Evolutionary conservation across 1,140 invertebrate species (phyloP).

Genomic region (Hyposmocoma kahamanoa): DNA sequence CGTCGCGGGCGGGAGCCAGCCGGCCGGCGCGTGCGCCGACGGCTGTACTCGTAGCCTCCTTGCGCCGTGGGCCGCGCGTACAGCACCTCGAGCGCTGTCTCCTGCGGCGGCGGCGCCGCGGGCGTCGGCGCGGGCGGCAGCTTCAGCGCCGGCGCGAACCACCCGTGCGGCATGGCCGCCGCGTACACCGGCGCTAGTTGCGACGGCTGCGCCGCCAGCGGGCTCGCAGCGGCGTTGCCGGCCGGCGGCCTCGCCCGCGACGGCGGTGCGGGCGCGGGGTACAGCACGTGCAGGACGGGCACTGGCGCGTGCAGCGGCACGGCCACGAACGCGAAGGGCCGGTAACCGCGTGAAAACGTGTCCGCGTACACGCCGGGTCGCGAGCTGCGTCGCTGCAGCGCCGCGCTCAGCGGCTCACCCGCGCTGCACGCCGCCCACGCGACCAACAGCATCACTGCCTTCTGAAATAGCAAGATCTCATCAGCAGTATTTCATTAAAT

Average conservation of each 20-base stretch:
- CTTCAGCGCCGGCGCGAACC: neutral
- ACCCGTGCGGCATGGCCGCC: neutral
- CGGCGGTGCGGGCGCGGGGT: slow-evolving; percentile 14
- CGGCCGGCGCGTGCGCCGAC: slow-evolving; percentile 16
- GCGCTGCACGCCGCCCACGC: slow-evolving; percentile 17
- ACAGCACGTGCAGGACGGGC: slow-evolving; percentile 36
- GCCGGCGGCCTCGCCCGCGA: neutral
- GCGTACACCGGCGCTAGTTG: neutral
- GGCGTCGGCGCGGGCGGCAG: neutral
- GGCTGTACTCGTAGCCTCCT: slow-evolving; percentile 43
- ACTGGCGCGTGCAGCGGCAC: slow-evolving; percentile 41
- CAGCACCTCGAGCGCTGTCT: slow-evolving; percentile 20
- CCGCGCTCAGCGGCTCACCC: slow-evolving; percentile 17
- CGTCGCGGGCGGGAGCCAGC: slow-evolving; percentile 9
- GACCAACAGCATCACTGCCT: slow-evolving; percentile 27
- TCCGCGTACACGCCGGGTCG: slow-evolving; percentile 26
- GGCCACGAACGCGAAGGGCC: slow-evolving; percentile 39
- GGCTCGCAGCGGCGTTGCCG: neutral
- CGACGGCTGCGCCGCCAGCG: neutral
- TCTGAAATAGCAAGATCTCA: slow-evolving; percentile 25
- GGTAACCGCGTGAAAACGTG: slow-evolving; percentile 32
- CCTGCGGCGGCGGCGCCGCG: slow-evolving; percentile 1
- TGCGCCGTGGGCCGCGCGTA: slow-evolving; percentile 41
- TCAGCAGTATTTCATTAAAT: too few relatives aligned
- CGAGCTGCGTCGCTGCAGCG: slow-evolving; percentile 22